These are phyloP conservation scores for Lates japonicus DNA, from an alignment of 2,797 vertebrate genomes.

Conservation along the genomic window DNA sequence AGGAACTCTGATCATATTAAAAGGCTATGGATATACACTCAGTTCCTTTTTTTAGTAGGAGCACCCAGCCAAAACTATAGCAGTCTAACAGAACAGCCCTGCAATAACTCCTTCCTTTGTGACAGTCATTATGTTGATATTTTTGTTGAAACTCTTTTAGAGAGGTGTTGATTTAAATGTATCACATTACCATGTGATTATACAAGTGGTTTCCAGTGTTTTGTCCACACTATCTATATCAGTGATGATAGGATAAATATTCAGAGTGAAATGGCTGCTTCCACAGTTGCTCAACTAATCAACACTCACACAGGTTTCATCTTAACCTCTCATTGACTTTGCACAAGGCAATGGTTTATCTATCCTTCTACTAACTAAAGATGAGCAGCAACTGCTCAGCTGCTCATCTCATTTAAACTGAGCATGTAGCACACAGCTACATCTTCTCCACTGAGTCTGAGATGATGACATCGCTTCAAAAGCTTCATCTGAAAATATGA, in stretches of 20 bases:
- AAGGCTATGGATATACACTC: too few relatives aligned
- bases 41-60: not conserved
- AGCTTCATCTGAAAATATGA: constrained; percentile 21
- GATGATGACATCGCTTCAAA: constrained; percentile 11
- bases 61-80: not conserved
- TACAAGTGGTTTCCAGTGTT: not conserved
- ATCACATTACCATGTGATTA: not conserved
- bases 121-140: not conserved
- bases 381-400: not conserved
- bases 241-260: not conserved
- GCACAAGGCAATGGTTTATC: not conserved
- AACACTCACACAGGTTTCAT: not conserved
- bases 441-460: not conserved
- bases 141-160: not conserved
- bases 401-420: not conserved
- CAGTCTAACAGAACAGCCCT: not conserved
- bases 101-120: not conserved
- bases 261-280: not conserved
- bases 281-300: not conserved
- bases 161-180: not conserved
- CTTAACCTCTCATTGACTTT: not conserved
- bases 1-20: not conserved
- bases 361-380: not conserved
- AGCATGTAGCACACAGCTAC: not conserved
- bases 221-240: not conserved